Base-by-base conservation (phyloP, 92 coral and sea anemone genomes). In the Porites divaricata region DNA sequence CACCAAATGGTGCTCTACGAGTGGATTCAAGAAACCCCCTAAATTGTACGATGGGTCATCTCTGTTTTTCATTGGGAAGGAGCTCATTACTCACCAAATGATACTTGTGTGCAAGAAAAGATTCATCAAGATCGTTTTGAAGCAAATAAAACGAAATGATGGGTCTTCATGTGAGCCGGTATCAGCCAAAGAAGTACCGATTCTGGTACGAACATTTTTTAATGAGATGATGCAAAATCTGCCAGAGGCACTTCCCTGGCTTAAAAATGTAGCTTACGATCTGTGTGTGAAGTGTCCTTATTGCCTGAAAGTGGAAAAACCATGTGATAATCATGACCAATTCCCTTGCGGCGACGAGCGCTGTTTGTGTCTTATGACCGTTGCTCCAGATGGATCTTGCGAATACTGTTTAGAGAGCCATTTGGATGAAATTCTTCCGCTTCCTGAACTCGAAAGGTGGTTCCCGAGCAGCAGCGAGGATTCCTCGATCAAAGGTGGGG, bases 61-160 rank as follows among this genome's bases (percentile, higher is more conserved):
- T 58, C 16, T 16, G 9, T 58, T 58, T 2, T 11, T 15, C 63
- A 11, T 58, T 11, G 63, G 9, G 12, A 15, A 58, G 4, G n/a
- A 11, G 16, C 17, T 11, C 63, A 58, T 58, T 15, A n/a, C n/a
- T n/a, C 63, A 58, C 16, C 17, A 58, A 15, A 11, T 58, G 63
- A 15, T 58, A 3, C 63, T 58, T 15, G 16, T 11, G 11, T 58
- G 63, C n/a, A 58, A 58, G 63, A 58, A 58, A 58, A 11, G 63
- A n/a, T 58, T 58, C n/a, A 58, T 58, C 16, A 58, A 58, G 63
- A 15, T 58, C 63, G n/a, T 58, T n/a, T 68, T 90, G 56, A 51
- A 51, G 56, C 56, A 51, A 51, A 51, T 51, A 12, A 12, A 51
- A 51, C 56, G 11, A 51, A 12, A 51, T 6, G 9, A 0, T 51